A percentile compares a stretch with the other conserved stretches of the same genome.
phyloP scores from a whole-genome alignment of 2,888 invertebrate genomes.

The Pseudococcus longispinus region DNA sequence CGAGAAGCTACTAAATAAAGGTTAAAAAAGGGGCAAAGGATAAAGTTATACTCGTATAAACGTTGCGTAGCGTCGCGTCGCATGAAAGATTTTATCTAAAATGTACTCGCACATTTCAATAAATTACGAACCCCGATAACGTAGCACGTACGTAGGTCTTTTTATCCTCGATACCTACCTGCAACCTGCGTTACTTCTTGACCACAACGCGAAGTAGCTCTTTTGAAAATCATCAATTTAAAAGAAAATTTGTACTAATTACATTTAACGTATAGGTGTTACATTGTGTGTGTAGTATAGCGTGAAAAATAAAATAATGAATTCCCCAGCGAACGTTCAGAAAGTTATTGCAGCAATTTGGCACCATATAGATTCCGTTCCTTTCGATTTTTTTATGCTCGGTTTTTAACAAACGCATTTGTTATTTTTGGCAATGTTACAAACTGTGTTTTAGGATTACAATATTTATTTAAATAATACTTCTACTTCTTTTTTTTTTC shows the following conservation, averaged over 20 bases:
- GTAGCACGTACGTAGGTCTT: background rate
- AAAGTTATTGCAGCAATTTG: conserved; percentile 45
- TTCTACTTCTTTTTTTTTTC: background rate
- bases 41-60: background rate
- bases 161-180: background rate
- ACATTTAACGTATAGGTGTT: background rate
- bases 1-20: background rate
- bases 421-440: conserved; percentile 45
- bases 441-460: conserved; percentile 28
- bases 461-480: conserved; percentile 47
- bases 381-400: conserved; percentile 15
- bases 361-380: conserved; percentile 20
- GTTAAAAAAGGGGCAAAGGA: too few species aligned
- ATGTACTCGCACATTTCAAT: background rate
- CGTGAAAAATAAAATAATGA: conserved; percentile 33
- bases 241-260: conserved; percentile 34
- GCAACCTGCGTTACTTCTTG: background rate
- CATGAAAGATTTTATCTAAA: conserved; percentile 22
- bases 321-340: conserved; percentile 30
- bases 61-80: background rate
- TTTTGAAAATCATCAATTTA: conserved; percentile 28
- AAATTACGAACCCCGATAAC: background rate
- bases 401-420: conserved; percentile 46
- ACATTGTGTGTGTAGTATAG: background rate
- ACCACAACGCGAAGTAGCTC: background rate